These are phyloP conservation scores for Echeneis naucrates DNA, from an alignment of 2,797 vertebrate species.

Conservation along the genomic window DNA sequence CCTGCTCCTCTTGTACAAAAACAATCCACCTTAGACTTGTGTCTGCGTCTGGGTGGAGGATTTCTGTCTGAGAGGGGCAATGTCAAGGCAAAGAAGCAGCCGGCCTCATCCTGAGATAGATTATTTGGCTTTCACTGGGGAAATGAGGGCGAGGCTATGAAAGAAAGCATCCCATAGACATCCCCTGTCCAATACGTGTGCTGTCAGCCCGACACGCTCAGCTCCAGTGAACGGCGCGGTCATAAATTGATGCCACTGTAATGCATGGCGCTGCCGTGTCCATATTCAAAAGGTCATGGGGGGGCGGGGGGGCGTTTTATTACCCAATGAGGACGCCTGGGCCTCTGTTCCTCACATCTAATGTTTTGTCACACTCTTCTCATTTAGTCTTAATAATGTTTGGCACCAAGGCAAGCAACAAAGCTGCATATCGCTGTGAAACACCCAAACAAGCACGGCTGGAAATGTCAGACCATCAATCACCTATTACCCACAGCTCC, in stretches of 20 bases:
- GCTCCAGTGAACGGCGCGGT: conserved; percentile 10
- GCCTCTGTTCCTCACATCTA: conserved; percentile 48
- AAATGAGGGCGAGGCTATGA: conserved; percentile 8
- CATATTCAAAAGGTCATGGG: conserved; percentile 63
- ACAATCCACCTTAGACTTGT: conserved; percentile 1
- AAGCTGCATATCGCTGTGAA: conserved; percentile 44
- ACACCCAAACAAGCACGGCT: conserved; percentile 60
- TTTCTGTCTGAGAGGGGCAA: conserved; percentile 1
- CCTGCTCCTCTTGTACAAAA: conserved; percentile 7
- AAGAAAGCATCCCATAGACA: conserved; percentile 2
- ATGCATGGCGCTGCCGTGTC: conserved; percentile 20
- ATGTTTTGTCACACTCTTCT: conserved; percentile 52
- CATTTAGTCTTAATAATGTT: conserved; percentile 41
- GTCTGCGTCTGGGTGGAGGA: not conserved
- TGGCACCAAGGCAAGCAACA: conserved; percentile 32
- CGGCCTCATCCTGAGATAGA: conserved; percentile 13
- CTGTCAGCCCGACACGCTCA: not conserved
- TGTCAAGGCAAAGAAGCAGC: conserved; percentile 26
- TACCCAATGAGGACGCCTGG: conserved; percentile 27
- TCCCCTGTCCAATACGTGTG: not conserved
- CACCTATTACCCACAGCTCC: conserved; percentile 61
- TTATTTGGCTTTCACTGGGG: conserved; percentile 19
- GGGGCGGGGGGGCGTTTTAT: conserved; percentile 25
- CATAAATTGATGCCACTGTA: conserved; percentile 44
- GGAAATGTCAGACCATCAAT: conserved; percentile 77